Evolutionary conservation across 2,888 invertebrate genomes (phyloP).

Genomic region (Labia minor): DNA sequence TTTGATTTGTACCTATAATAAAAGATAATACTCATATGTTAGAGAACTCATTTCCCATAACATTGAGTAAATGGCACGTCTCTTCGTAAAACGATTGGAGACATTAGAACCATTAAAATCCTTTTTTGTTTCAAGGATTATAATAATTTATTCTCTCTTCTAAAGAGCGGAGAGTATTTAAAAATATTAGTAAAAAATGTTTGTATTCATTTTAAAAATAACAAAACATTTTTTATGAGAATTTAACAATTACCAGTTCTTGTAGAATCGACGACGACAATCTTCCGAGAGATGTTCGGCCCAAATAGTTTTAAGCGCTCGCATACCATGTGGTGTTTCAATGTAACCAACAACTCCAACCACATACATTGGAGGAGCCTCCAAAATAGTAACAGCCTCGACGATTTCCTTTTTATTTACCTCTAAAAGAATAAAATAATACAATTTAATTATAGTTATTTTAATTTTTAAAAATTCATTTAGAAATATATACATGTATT

Average conservation of each 20-base stretch:
- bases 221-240: not conserved
- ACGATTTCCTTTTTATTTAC: conserved; percentile 99
- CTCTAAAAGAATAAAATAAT: conserved; percentile 51
- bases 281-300: conserved; percentile 99
- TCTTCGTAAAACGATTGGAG: conserved; percentile 20
- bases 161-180: conserved; percentile 56
- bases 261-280: conserved; percentile 97
- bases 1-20: conserved; percentile 90
- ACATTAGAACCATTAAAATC: not conserved
- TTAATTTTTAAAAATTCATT: not conserved
- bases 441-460: conserved; percentile 17
- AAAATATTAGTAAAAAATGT: conserved; percentile 33
- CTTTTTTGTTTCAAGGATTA: not conserved
- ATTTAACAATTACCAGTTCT: conserved; percentile 81
- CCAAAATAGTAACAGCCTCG: conserved; percentile 95
- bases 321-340: conserved; percentile 93
- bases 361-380: conserved; percentile 95
- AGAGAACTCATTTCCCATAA: not conserved
- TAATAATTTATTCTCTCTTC: conserved; percentile 45
- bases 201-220: not conserved
- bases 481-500: not conserved
- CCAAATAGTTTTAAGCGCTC: conserved; percentile 92
- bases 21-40: conserved; percentile 17
- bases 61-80: not conserved
- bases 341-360: conserved; percentile 98